These are phyloP conservation scores for Chirona hameri DNA, from an alignment of 2,888 invertebrate species.

Conservation along the genomic window DNA sequence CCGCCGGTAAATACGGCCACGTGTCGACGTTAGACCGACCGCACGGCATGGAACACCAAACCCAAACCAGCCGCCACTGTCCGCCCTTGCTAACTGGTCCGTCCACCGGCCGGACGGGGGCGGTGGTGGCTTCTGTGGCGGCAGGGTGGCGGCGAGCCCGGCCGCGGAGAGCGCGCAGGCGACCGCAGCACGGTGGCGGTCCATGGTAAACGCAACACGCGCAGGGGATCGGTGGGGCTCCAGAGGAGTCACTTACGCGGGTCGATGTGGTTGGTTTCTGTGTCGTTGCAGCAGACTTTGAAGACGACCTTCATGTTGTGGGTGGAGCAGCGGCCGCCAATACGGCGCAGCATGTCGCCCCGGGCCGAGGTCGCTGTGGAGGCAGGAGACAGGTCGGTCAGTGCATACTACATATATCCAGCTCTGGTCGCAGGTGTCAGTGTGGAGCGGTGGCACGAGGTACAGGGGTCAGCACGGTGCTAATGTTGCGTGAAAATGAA, in stretches of 20 bases:
- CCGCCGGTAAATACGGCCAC: background rate
- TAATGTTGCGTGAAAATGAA: no score
- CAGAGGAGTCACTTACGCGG: background rate
- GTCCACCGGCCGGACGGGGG: background rate
- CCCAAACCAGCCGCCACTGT: background rate
- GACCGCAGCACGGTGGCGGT: no score
- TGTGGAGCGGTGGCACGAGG: no score
- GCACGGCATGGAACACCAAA: background rate
- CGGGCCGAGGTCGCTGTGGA: slow-evolving; percentile 79
- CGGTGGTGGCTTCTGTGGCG: no score
- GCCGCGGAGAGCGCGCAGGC: no score
- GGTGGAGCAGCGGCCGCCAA: slow-evolving; percentile 85
- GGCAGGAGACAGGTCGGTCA: background rate
- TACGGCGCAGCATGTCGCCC: slow-evolving; percentile 84
- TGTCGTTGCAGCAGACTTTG: slow-evolving; percentile 77
- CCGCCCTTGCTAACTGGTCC: background rate
- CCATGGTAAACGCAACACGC: no score
- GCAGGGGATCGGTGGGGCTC: no score
- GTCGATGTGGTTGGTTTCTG: background rate
- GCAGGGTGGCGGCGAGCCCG: no score
- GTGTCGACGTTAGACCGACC: background rate
- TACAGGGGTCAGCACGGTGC: background rate
- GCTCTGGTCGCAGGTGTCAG: background rate
- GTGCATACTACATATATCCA: background rate
- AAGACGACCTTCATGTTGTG: slow-evolving; percentile 96